Conservation (phyloP, 2,113 vertebrate genomes). For the Colius striatus region DNA sequence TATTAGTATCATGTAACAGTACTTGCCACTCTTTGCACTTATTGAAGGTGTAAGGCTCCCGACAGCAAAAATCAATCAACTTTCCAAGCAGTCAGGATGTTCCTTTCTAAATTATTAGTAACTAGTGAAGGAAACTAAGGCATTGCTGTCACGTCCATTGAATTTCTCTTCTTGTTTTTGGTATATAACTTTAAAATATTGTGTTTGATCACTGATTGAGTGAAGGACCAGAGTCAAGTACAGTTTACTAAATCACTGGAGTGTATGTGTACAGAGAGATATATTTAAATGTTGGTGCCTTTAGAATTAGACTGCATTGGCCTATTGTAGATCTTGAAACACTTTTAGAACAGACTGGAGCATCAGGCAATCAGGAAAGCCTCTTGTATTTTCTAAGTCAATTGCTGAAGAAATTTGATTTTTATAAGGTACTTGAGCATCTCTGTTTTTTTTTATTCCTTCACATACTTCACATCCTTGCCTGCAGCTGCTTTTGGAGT, state of each 20-base stretch:
- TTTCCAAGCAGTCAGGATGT: slow-evolving; percentile 1
- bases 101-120: slow-evolving; percentile 6
- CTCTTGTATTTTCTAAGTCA: not conserved
- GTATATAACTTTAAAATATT: not conserved
- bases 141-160: not conserved
- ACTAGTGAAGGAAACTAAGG: not conserved
- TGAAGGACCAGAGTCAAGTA: not conserved
- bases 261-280: not conserved
- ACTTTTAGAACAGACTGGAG: not conserved
- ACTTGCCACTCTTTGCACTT: not conserved
- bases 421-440: not conserved
- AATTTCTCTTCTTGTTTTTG: not conserved
- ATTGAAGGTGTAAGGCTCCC: not conserved
- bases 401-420: not conserved
- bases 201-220: not conserved
- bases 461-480: not conserved
- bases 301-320: not conserved
- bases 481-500: not conserved
- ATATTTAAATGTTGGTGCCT: not conserved
- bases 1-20: not conserved
- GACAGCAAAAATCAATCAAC: not conserved
- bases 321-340: not conserved
- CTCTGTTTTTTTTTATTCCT: not conserved
- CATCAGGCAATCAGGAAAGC: not conserved
- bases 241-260: not conserved